Evolutionary conservation across 1,140 invertebrate genomes (phyloP).

Genomic region (Brachionus rubens): DNA sequence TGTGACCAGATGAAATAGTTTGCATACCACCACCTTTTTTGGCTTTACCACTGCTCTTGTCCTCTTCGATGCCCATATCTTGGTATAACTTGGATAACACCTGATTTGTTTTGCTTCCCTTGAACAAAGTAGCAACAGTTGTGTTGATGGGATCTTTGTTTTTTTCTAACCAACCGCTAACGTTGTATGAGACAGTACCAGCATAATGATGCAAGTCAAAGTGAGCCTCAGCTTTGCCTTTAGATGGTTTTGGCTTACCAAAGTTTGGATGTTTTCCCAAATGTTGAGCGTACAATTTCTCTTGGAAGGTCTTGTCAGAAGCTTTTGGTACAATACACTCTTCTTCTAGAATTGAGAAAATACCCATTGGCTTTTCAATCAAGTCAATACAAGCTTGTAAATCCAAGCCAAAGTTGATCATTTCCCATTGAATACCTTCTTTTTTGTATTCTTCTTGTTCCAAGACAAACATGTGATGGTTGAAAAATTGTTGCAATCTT

Average conservation of each 20-base stretch:
- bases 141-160: conserved; percentile 99
- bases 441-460: conserved; percentile 99
- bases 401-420: conserved; percentile 99
- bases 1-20: conserved; percentile 82
- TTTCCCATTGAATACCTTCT: conserved; percentile 96
- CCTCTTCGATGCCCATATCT: conserved; percentile 42
- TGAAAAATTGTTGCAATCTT: conserved; percentile 99
- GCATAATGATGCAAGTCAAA: conserved; percentile 98
- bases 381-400: conserved; percentile 95
- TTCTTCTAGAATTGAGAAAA: conserved; percentile 99
- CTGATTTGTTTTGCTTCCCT: neutral
- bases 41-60: conserved; percentile 67
- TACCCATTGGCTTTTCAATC: conserved; percentile 99
- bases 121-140: conserved; percentile 69
- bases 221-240: conserved; percentile 88
- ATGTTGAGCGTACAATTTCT: conserved; percentile 96
- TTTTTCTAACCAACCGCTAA: conserved; percentile 97
- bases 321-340: conserved; percentile 99
- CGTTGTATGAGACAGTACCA: conserved; percentile 73
- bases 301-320: conserved; percentile 90
- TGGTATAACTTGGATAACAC: neutral
- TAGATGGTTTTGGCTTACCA: conserved; percentile 91
- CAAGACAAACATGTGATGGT: conserved; percentile 99
- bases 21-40: conserved; percentile 94
- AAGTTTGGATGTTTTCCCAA: conserved; percentile 96